Percentiles rank a stretch among this genome's conserved stretches.
Evolutionary conservation across 2,797 vertebrate genomes (phyloP).

Genomic region (Pangasius djambal): DNA sequence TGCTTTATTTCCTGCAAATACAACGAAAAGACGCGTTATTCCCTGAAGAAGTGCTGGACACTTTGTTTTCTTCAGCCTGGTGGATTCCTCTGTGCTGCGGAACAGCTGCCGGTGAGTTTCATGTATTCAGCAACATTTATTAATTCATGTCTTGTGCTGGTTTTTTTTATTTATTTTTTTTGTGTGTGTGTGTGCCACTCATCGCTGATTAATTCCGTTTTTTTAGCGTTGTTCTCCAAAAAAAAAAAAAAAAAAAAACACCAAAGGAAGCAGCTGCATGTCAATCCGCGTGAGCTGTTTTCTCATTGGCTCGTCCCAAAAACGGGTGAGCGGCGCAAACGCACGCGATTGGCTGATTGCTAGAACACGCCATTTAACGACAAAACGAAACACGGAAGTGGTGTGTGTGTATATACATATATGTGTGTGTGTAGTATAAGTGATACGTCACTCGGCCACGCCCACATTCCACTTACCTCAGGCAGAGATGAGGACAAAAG

Average conservation of each 20-base stretch:
- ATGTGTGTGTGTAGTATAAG: neutral
- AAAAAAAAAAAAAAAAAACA: neutral
- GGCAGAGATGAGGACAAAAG: neutral
- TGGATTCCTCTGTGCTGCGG: constrained; percentile 98
- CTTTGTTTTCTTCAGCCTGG: constrained; percentile 94
- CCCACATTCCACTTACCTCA: neutral
- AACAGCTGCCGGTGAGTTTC: constrained; percentile 92
- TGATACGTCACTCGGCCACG: neutral
- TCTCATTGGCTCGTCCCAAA: constrained; percentile 79
- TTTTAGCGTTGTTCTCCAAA: constrained; percentile 6
- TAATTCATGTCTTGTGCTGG: constrained; percentile 24
- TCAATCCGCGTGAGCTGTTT: constrained; percentile 49
- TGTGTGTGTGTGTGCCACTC: neutral
- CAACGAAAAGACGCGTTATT: constrained; percentile 93
- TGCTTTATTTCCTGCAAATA: constrained; percentile 95
- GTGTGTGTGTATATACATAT: neutral
- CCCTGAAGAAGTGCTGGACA: constrained; percentile 92
- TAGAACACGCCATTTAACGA: constrained; percentile 78
- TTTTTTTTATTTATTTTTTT: constrained; percentile 24
- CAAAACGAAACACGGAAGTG: constrained; percentile 65
- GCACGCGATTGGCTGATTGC: constrained; percentile 73
- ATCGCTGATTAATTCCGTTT: constrained; percentile 51
- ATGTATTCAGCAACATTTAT: neutral
- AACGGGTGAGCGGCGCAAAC: constrained; percentile 89
- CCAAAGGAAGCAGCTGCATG: constrained; percentile 60